Conservation (phyloP, 2,797 vertebrate genomes). For the Galagoides demidoff region DNA sequence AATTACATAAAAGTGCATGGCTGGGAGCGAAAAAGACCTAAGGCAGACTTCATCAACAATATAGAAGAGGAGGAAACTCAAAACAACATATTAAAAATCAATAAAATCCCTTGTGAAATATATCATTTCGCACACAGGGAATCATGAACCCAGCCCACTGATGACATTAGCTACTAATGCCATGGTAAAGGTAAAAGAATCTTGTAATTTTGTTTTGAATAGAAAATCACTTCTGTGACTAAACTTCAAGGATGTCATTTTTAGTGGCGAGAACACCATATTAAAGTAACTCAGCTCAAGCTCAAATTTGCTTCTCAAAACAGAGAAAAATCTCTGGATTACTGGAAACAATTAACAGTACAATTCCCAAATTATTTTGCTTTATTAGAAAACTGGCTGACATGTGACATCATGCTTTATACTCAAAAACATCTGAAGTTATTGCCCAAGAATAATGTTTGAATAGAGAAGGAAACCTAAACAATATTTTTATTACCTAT, state of each 20-base stretch:
- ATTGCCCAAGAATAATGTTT: not conserved
- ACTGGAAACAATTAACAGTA: not conserved
- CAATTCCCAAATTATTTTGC: not conserved
- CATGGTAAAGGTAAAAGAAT: not conserved
- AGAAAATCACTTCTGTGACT: not conserved
- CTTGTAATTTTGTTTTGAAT: not conserved
- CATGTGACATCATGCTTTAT: not conserved
- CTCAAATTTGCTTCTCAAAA: not conserved
- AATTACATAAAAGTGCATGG: constrained; percentile 72
- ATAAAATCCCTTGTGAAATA: not conserved
- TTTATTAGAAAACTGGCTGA: not conserved
- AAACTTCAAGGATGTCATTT: not conserved
- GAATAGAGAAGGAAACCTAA: not conserved
- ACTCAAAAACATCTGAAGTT: not conserved
- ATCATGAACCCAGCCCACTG: not conserved
- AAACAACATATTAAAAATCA: not conserved
- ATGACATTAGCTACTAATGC: not conserved
- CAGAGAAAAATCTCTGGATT: not conserved
- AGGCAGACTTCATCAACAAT: not conserved
- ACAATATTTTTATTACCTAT: not conserved
- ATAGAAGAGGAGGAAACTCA: not conserved
- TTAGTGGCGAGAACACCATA: not conserved
- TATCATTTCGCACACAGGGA: not conserved
- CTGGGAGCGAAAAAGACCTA: constrained; percentile 18
- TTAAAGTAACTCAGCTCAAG: not conserved